Evolutionary conservation across 2,888 invertebrate genomes (phyloP).

Genomic region (Patella caerulea): DNA sequence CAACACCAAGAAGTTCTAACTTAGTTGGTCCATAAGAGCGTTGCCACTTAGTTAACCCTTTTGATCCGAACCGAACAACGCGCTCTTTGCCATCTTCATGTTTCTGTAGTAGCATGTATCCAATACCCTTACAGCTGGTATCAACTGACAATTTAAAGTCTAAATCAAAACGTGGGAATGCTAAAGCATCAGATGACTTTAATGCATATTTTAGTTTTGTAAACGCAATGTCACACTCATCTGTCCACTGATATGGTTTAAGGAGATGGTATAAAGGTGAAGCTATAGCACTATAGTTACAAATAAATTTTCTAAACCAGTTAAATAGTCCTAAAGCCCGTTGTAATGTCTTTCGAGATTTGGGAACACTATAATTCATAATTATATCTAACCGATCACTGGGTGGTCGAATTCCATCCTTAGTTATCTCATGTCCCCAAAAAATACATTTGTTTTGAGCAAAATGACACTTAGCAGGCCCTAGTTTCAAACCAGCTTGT

Average conservation of each 20-base stretch:
- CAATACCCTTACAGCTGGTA: slow-evolving; percentile 18
- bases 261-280: slow-evolving; percentile 17
- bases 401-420: slow-evolving; percentile 25
- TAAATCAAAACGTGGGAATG: slow-evolving; percentile 26
- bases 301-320: slow-evolving; percentile 36
- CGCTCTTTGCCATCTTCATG: slow-evolving; percentile 6
- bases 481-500: slow-evolving; percentile 29
- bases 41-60: slow-evolving; percentile 10
- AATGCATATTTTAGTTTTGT: slow-evolving; percentile 11
- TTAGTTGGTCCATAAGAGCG: slow-evolving; percentile 23
- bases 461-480: slow-evolving; percentile 33
- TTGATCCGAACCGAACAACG: slow-evolving; percentile 8
- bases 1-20: slow-evolving; percentile 22
- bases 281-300: slow-evolving; percentile 24
- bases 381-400: slow-evolving; percentile 14
- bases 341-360: slow-evolving; percentile 23
- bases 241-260: slow-evolving; percentile 23
- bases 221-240: slow-evolving; percentile 19
- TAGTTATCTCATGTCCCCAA: slow-evolving; percentile 28
- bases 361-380: slow-evolving; percentile 22
- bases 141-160: slow-evolving; percentile 29
- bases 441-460: slow-evolving; percentile 24
- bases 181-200: slow-evolving; percentile 21
- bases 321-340: slow-evolving; percentile 32
- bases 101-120: slow-evolving; percentile 13